Base-by-base conservation (phyloP, 2,888 invertebrate species). In the Drosophila melanosoma region DNA sequence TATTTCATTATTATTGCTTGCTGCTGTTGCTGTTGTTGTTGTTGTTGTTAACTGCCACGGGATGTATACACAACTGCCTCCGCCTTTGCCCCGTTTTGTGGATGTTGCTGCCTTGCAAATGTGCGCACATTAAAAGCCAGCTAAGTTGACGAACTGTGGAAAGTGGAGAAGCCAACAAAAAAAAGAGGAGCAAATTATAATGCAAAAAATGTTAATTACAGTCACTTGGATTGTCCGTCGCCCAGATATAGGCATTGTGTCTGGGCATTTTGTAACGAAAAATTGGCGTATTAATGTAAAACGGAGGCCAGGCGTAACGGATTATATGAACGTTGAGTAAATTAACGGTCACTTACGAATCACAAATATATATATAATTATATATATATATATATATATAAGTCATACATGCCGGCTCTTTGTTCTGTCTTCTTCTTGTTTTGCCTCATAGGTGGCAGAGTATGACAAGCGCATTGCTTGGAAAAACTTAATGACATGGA, bases 151-250 rank as follows among this genome's bases (percentile, higher is more conserved):
- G 45, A 62, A 40, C 40, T 52, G 45, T 29, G 17, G 8, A 17
- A 11, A 11, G 42, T 76, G 77, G 56, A 69, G 69, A 54, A 83
- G 69, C 70, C 85, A 5, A n/a, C n/a, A 20, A 17, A 57, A 42
- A 42, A 87, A 79, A 83, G 79, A 79, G 68, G 70, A 72, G 87
- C 75, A 87, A 87, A 89, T 89, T 87, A 87, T 87, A 87, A 89
- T 84, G 84, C 81, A 71, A 75, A 78, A 73, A 89, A 87, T 82
- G 82, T 87, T 89, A 85, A 85, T 85, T 85, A 77, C 89, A 76
- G 85, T 68, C 86, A 81, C 85, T 70, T 74, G 69, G 64, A 5
- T 65, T 57, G 62, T 60, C 53, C 26, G 35, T 48, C 38, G 54
- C 40, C 49, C 74, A 59, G 69, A 60, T 76, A 69, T 40, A 65